These are phyloP conservation scores for Fregetta grallaria DNA, from an alignment of 2,113 vertebrate genomes.

Conservation along the genomic window DNA sequence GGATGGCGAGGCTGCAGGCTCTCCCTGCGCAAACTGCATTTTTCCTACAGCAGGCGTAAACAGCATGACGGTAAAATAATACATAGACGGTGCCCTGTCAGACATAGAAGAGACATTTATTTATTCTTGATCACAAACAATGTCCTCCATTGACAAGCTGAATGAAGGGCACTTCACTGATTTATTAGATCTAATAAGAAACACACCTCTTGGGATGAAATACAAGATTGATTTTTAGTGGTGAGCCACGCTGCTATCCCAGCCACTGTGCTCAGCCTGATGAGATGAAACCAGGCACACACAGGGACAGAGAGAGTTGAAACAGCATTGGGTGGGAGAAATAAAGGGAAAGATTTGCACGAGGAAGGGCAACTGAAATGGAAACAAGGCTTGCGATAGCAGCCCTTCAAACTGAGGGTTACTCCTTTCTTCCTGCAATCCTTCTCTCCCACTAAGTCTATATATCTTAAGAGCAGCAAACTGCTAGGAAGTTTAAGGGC, in stretches of 20 bases:
- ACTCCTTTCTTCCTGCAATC: background rate
- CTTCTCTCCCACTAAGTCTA: background rate
- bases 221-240: conserved; percentile 63
- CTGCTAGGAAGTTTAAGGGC: background rate
- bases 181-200: conserved; percentile 71
- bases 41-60: background rate
- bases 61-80: background rate
- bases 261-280: background rate
- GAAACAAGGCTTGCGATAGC: background rate
- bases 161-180: conserved; percentile 69
- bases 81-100: background rate
- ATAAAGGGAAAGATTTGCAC: background rate
- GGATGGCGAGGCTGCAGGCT: background rate
- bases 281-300: background rate
- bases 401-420: background rate
- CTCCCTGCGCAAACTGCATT: background rate
- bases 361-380: background rate
- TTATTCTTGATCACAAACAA: conserved; percentile 66
- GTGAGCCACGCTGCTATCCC: conserved; percentile 1
- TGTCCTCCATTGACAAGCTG: conserved; percentile 61
- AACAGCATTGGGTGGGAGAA: background rate
- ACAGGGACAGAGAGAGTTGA: background rate
- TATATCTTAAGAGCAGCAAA: background rate
- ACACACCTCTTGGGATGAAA: conserved; percentile 61
- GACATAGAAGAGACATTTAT: conserved; percentile 52